Conservation (phyloP, 2,797 vertebrate genomes). For the Ptychobarbus kaznakovi region DNA sequence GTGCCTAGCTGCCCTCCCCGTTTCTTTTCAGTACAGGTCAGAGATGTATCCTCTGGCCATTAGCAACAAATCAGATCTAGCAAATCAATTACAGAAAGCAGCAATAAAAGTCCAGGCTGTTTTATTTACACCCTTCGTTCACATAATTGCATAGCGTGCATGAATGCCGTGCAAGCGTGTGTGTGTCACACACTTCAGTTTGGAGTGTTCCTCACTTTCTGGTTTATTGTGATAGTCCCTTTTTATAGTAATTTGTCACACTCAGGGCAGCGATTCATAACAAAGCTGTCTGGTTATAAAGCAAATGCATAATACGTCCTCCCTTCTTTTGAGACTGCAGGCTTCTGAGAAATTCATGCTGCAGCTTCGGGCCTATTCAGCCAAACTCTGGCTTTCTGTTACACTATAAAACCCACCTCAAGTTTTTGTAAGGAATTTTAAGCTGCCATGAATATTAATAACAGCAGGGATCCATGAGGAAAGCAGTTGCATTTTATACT, state of each 20-base stretch:
- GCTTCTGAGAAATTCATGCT: background rate
- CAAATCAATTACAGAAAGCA: slow-evolving; percentile 57
- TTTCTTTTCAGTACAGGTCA: slow-evolving; percentile 49
- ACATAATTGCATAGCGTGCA: slow-evolving; percentile 64
- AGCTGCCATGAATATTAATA: background rate
- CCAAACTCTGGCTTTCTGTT: slow-evolving; percentile 19
- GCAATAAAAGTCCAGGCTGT: slow-evolving; percentile 27
- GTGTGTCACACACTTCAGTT: slow-evolving; percentile 62
- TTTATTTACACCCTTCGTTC: slow-evolving; percentile 55
- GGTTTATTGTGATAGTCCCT: slow-evolving; percentile 70
- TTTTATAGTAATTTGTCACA: slow-evolving; percentile 75
- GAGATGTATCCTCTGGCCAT: slow-evolving; percentile 45
- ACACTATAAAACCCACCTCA: background rate
- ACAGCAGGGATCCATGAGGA: background rate
- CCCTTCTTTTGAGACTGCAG: slow-evolving; percentile 15
- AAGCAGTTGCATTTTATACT: background rate
- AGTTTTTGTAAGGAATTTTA: background rate
- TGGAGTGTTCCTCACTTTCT: slow-evolving; percentile 69
- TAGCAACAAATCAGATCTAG: slow-evolving; percentile 54
- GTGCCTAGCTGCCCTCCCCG: slow-evolving; percentile 9
- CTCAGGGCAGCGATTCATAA: slow-evolving; percentile 70
- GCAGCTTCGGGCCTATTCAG: slow-evolving; percentile 41
- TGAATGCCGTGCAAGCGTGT: slow-evolving; percentile 57
- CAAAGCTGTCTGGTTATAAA: slow-evolving; percentile 70
- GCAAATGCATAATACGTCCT: slow-evolving; percentile 62